Percentiles rank a stretch among this genome's conserved stretches.
These are phyloP conservation scores for Rotaria socialis DNA, from an alignment of 2,888 invertebrate species.

Conservation along the genomic window DNA sequence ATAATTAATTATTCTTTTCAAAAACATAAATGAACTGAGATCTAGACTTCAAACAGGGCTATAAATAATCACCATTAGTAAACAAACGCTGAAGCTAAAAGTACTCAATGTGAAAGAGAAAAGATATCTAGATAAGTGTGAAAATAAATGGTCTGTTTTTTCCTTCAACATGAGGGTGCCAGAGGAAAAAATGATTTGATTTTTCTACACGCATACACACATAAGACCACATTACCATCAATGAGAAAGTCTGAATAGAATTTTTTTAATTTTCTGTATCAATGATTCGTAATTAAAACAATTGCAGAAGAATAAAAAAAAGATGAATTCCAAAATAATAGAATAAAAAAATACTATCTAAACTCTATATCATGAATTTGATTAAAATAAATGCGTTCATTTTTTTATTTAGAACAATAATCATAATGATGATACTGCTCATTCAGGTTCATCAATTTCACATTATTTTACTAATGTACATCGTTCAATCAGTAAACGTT, in stretches of 20 bases:
- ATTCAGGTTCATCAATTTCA: background rate
- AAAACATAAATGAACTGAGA: background rate
- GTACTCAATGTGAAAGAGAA: too few species aligned
- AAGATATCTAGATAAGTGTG: too few species aligned
- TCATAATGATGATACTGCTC: background rate
- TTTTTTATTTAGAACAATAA: background rate
- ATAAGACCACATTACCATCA: background rate
- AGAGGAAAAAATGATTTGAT: too few species aligned
- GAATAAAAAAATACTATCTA: background rate
- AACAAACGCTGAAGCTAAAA: background rate
- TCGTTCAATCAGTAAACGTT: conserved; percentile 11
- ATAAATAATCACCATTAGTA: background rate
- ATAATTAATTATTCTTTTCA: background rate
- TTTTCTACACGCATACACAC: too few species aligned
- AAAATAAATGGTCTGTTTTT: too few species aligned
- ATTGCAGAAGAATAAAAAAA: background rate
- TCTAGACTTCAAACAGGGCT: background rate
- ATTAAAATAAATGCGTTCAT: background rate
- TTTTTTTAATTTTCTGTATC: background rate
- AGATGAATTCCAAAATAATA: background rate
- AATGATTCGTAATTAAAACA: background rate
- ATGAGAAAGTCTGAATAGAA: background rate
- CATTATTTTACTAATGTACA: background rate
- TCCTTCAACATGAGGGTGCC: too few species aligned
- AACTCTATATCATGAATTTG: background rate